Conservation (phyloP, 1,140 invertebrate genomes). For the Parasteatoda tepidariorum region DNA sequence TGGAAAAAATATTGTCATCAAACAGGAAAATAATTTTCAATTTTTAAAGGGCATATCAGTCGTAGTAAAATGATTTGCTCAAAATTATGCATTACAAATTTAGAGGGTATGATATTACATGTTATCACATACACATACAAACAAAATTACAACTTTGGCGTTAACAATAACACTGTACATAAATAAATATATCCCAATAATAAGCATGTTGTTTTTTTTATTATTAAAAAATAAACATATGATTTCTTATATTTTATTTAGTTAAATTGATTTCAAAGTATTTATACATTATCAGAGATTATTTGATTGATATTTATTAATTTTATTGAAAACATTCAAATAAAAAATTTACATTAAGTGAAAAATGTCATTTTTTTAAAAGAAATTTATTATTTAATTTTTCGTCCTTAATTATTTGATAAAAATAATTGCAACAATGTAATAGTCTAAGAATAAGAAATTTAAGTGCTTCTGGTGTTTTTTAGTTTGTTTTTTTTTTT, state of each 20-base stretch:
- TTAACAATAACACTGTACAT: constrained; percentile 54
- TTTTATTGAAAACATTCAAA: too few species aligned
- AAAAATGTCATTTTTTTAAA: too few species aligned
- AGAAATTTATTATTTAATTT: too few species aligned
- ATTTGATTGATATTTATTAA: neutral
- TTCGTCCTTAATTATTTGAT: too few species aligned
- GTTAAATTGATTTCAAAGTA: neutral
- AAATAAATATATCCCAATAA: constrained; percentile 41
- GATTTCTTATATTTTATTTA: neutral
- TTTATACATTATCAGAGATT: neutral
- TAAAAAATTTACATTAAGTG: too few species aligned
- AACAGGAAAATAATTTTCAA: neutral
- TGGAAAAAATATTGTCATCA: too few species aligned
- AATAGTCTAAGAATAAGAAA: too few species aligned
- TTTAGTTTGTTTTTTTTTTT: too few species aligned
- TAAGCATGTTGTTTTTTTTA: neutral
- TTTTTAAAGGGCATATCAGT: too few species aligned
- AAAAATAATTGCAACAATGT: too few species aligned
- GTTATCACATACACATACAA: neutral
- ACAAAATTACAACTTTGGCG: constrained; percentile 59
- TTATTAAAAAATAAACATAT: neutral
- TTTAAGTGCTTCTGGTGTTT: too few species aligned
- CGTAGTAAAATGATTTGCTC: too few species aligned
- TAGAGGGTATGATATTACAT: neutral
- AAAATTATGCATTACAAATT: neutral